Conservation (phyloP, 2,113 vertebrate species). For the Nibea albiflora region DNA sequence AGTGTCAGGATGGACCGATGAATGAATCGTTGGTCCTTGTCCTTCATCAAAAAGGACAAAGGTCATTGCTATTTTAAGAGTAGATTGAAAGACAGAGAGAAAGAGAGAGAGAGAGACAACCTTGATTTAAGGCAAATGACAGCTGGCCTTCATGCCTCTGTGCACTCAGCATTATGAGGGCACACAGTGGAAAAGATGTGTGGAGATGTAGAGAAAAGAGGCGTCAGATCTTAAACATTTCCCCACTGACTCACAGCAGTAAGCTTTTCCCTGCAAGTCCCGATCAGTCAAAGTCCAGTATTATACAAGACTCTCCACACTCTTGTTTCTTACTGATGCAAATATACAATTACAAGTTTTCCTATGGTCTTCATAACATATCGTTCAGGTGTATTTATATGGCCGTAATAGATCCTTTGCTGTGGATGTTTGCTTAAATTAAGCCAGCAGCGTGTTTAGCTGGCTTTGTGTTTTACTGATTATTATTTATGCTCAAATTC, state of each 20-base stretch:
- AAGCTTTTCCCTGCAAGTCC: not conserved
- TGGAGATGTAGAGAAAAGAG: not conserved
- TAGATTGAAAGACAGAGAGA: conserved; percentile 14
- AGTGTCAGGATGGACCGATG: not conserved
- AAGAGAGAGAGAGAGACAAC: conserved; percentile 1
- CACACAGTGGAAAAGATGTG: conserved; percentile 21
- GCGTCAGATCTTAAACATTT: not conserved
- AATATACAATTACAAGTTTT: not conserved
- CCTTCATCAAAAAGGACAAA: conserved; percentile 34
- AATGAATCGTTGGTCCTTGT: conserved; percentile 18
- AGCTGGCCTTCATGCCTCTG: conserved; percentile 50
- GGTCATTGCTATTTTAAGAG: conserved; percentile 26
- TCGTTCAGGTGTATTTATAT: not conserved
- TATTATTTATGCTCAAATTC: conserved; percentile 26
- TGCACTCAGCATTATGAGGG: conserved; percentile 7
- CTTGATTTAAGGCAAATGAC: conserved; percentile 29
- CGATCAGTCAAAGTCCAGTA: not conserved
- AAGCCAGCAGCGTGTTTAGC: not conserved
- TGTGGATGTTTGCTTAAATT: not conserved
- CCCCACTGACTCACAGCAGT: not conserved
- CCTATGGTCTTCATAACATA: not conserved
- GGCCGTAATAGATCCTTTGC: not conserved
- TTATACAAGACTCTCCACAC: not conserved
- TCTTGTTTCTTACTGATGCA: not conserved
- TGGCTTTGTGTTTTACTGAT: conserved; percentile 4